Conservation (phyloP, 1,140 invertebrate genomes). For the Asbolus verrucosus region DNA sequence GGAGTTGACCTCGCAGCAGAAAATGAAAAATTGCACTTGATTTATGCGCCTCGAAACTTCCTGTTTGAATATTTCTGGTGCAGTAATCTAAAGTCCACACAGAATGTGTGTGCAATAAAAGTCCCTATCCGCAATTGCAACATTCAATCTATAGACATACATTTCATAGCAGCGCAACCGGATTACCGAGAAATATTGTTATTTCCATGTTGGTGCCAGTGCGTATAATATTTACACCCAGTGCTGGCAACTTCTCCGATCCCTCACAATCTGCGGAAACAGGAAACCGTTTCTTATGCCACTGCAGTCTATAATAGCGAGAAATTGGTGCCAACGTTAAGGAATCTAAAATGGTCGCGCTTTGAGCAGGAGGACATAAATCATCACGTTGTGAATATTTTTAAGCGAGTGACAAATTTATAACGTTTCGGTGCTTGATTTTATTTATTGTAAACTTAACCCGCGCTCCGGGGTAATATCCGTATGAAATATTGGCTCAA, state of each 20-base stretch:
- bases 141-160: conserved; percentile 44
- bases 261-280: conserved; percentile 39
- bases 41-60: conserved; percentile 4
- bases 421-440: conserved; percentile 48
- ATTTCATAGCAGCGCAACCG: conserved; percentile 43
- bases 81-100: conserved; percentile 2
- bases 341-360: conserved; percentile 38
- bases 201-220: conserved; percentile 49
- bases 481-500: conserved; percentile 42
- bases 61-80: conserved; percentile 18
- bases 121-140: conserved; percentile 31
- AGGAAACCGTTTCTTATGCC: conserved; percentile 49
- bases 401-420: conserved; percentile 46
- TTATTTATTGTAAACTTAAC: conserved; percentile 47
- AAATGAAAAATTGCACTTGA: conserved; percentile 19
- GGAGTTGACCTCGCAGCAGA: neutral
- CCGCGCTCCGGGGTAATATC: conserved; percentile 37
- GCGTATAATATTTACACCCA: conserved; percentile 47
- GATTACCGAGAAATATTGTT: conserved; percentile 51
- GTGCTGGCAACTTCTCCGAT: conserved; percentile 40
- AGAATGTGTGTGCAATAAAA: conserved; percentile 20
- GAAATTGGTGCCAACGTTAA: conserved; percentile 47
- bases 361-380: conserved; percentile 28
- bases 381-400: conserved; percentile 46
- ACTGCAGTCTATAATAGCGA: conserved; percentile 46